These are phyloP conservation scores for Eulithis prunata DNA, from an alignment of 2,888 invertebrate species.

Conservation along the genomic window DNA sequence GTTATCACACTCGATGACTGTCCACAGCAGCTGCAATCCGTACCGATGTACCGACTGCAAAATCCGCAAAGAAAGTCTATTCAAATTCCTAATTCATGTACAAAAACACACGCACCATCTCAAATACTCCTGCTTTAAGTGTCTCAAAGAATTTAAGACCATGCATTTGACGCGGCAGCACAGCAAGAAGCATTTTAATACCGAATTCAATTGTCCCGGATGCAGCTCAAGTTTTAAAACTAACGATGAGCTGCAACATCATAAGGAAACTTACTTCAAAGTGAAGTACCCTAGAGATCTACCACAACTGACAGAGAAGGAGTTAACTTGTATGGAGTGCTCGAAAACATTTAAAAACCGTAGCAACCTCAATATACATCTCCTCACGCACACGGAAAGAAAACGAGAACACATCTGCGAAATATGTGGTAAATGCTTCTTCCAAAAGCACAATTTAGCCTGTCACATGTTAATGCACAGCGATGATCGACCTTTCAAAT, in stretches of 20 bases:
- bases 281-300: slow-evolving; percentile 46
- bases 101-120: slow-evolving; percentile 84
- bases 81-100: slow-evolving; percentile 78
- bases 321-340: slow-evolving; percentile 57
- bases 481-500: slow-evolving; percentile 61
- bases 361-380: slow-evolving; percentile 71
- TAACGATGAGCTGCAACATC: slow-evolving; percentile 53
- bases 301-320: slow-evolving; percentile 28
- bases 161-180: slow-evolving; percentile 50
- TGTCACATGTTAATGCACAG: slow-evolving; percentile 62
- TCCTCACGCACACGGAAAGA: slow-evolving; percentile 81
- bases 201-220: slow-evolving; percentile 57
- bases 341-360: slow-evolving; percentile 61
- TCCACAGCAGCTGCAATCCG: slow-evolving; percentile 85
- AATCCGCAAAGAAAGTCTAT: slow-evolving; percentile 56
- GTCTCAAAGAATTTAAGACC: slow-evolving; percentile 54
- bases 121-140: slow-evolving; percentile 75
- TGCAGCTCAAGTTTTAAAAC: slow-evolving; percentile 59
- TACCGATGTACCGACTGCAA: slow-evolving; percentile 87
- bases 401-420: slow-evolving; percentile 67
- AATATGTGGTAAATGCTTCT: slow-evolving; percentile 66
- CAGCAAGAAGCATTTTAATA: slow-evolving; percentile 46
- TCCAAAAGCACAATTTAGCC: slow-evolving; percentile 55
- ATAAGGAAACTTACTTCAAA: slow-evolving; percentile 52
- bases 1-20: slow-evolving; percentile 83